phyloP scores from a whole-genome alignment of 2,888 invertebrate species.

The Resseliella maxima region DNA sequence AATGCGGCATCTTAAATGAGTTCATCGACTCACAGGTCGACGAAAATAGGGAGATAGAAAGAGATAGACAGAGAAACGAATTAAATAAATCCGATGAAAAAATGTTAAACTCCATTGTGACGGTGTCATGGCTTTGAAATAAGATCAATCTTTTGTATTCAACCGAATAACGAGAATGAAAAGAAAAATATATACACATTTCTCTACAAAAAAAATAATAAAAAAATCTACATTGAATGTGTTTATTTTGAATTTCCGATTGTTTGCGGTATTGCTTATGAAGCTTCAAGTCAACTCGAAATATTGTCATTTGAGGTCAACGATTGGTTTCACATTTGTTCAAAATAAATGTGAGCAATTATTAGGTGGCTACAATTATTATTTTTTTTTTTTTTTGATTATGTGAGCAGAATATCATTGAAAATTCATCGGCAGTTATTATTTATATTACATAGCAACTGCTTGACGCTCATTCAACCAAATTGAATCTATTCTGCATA shows the following conservation, averaged over 20 bases:
- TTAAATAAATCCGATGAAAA: too few relatives aligned
- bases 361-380: neutral
- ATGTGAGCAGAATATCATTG: constrained; percentile 13
- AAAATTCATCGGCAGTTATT: neutral
- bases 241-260: constrained; percentile 2
- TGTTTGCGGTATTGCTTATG: constrained; percentile 24
- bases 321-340: constrained; percentile 25
- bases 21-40: too few relatives aligned
- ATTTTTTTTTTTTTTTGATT: neutral
- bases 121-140: constrained; percentile 39
- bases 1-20: too few relatives aligned
- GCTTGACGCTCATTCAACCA: too few relatives aligned
- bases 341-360: constrained; percentile 12
- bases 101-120: neutral
- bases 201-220: too few relatives aligned
- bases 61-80: too few relatives aligned
- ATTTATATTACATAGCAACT: neutral
- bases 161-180: neutral
- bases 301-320: constrained; percentile 43
- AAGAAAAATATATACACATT: too few relatives aligned
- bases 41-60: too few relatives aligned
- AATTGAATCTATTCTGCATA: neutral
- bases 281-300: neutral
- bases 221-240: neutral
- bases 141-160: constrained; percentile 1